These are phyloP conservation scores for Diorhabda elongata DNA, from an alignment of 1,140 invertebrate genomes.

Conservation along the genomic window DNA sequence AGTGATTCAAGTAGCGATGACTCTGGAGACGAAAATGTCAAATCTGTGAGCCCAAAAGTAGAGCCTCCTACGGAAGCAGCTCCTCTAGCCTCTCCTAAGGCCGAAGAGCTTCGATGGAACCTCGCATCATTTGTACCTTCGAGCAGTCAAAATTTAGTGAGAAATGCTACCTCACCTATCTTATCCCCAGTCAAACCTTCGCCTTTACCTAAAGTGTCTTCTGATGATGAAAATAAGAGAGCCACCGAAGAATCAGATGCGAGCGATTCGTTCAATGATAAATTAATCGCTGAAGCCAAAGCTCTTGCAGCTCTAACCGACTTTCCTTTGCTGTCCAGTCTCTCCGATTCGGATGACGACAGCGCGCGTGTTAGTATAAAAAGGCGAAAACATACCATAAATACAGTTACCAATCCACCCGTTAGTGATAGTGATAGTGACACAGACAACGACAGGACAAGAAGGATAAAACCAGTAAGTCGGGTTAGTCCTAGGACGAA, in stretches of 20 bases:
- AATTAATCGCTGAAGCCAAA: conserved; percentile 46
- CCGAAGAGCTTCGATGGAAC: conserved; percentile 52
- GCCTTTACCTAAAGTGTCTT: conserved; percentile 14
- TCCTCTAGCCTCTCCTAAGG: conserved; percentile 31
- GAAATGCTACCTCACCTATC: conserved; percentile 22
- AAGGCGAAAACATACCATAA: conserved; percentile 26
- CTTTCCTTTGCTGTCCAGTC: conserved; percentile 37
- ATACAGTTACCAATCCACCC: conserved; percentile 25
- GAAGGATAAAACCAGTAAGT: conserved; percentile 33
- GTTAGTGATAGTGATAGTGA: conserved; percentile 36
- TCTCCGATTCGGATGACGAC: conserved; percentile 40
- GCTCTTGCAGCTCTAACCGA: conserved; percentile 34
- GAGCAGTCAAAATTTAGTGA: conserved; percentile 22
- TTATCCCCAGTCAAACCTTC: conserved; percentile 20
- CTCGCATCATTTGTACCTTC: conserved; percentile 49
- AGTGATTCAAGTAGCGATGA: conserved; percentile 52
- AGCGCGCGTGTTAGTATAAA: conserved; percentile 16
- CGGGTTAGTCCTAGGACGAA: conserved; percentile 39
- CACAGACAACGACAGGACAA: conserved; percentile 34
- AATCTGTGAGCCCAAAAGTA: conserved; percentile 39
- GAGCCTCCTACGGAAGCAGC: conserved; percentile 42
- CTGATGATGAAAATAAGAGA: conserved; percentile 26
- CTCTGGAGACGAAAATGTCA: conserved; percentile 48
- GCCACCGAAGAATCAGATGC: conserved; percentile 42
- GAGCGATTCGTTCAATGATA: conserved; percentile 49